phyloP scores from a whole-genome alignment of 2,888 invertebrate genomes.

The Drosophila vallismaia region DNA sequence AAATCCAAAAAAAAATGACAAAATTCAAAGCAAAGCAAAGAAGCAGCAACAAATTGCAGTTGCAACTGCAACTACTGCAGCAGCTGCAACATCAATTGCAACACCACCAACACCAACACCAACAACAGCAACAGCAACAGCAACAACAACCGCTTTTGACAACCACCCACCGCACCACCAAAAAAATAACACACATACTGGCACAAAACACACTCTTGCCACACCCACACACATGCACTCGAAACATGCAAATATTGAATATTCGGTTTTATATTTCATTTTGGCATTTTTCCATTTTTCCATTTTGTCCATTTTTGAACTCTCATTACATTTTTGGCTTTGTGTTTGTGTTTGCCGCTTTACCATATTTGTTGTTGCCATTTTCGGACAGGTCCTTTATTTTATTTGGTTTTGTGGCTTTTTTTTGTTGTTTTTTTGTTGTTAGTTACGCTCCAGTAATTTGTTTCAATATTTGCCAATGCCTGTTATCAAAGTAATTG shows the following conservation, averaged over 20 bases:
- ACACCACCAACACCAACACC: slow-evolving; percentile 9
- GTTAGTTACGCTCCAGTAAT: background rate
- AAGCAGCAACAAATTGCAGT: slow-evolving; percentile 19
- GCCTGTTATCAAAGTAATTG: slow-evolving; percentile 1
- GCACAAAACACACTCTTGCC: too few relatives aligned
- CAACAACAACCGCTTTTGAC: slow-evolving; percentile 35
- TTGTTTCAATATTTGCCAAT: background rate
- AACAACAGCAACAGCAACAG: slow-evolving; percentile 37
- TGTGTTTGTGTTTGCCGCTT: slow-evolving; percentile 10
- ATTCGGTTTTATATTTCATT: slow-evolving; percentile 4
- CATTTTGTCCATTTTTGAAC: slow-evolving; percentile 6
- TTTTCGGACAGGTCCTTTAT: slow-evolving; percentile 7
- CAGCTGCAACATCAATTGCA: background rate
- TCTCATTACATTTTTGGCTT: slow-evolving; percentile 23
- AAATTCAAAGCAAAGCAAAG: slow-evolving; percentile 18
- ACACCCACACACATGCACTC: slow-evolving; percentile 4
- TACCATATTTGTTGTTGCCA: slow-evolving; percentile 27
- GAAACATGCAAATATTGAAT: background rate
- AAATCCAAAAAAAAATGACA: slow-evolving; percentile 30
- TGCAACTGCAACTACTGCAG: slow-evolving; percentile 17
- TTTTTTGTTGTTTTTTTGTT: background rate
- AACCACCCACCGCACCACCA: slow-evolving; percentile 24
- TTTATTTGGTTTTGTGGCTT: background rate
- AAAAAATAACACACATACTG: background rate
- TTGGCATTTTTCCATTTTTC: too few relatives aligned